Evolutionary conservation across 2,797 vertebrate genomes (phyloP), one percentile per base, ranked within the genome.

Genomic region (Momotus momota): DNA sequence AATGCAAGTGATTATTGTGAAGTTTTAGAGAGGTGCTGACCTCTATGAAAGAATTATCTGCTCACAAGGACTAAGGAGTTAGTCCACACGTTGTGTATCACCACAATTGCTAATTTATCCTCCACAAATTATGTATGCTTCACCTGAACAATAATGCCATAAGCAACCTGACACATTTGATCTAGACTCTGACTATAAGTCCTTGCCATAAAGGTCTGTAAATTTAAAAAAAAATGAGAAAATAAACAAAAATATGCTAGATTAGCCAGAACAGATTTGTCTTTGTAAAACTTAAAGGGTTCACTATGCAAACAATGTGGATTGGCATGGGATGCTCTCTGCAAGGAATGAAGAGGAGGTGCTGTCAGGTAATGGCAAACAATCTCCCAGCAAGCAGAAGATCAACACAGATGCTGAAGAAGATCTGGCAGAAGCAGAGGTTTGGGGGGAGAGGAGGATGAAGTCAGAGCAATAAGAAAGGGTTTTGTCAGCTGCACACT

Each of bases 371-470:
- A 84, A 52, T 3, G 18, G 27, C 21, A 69, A 94, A 79, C 8
- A 35, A 74, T 52, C 3, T 11, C 7, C 6, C 31, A 74, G 25
- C 19, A 78, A 81, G 38, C 9, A 89, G 26, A 31, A 67, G 15
- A 13, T 65, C 4, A 2, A n/a, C 35, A 64, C 33, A 61, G 45
- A 49, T 27, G 35, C 22, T 72, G 41, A 69, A 66, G 43, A 66
- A 86, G 13, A 3, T 22, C 62, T 81, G 48, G 9, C 12, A 88
- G 58, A 73, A 7, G 9, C 19, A 91, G 64, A n/a, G 10, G 31
- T 70, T 79, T 20, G 43, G 46, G 16, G 16, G 1, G 7, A 58
- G 35, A 40, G 7, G 2, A 4, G 1, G 0, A 9, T 61, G 45
- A 86, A 18, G 25, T 49, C 52, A 88, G 12, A 72, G 38, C 5